Percentiles rank a stretch among this genome's conserved stretches.
Conservation (phyloP, 2,113 vertebrate species). For the Poeciliopsis occidentalis region DNA sequence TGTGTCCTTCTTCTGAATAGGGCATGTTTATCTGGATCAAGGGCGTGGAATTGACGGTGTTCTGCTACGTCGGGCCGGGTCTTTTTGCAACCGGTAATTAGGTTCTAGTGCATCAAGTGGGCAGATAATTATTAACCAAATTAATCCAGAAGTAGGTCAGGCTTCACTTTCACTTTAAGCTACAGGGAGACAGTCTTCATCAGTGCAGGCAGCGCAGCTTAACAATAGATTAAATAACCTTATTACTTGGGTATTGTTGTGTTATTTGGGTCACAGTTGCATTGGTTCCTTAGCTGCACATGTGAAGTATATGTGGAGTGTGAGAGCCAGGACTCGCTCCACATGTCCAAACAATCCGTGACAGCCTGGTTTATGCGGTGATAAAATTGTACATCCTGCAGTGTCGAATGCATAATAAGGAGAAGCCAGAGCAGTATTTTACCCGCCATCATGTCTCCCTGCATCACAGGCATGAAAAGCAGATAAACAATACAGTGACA, state of each 20-base stretch:
- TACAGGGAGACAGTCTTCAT: neutral
- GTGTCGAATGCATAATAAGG: neutral
- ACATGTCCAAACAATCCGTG: neutral
- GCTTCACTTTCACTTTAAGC: neutral
- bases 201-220: neutral
- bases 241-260: neutral
- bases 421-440: neutral
- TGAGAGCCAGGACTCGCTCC: neutral
- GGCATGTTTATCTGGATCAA: too few species aligned
- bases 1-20: neutral
- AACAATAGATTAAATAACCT: neutral
- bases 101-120: neutral
- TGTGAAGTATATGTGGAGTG: neutral
- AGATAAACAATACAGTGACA: neutral
- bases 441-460: neutral
- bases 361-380: neutral
- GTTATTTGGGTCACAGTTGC: neutral
- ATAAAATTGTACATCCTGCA: neutral
- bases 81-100: neutral
- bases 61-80: neutral
- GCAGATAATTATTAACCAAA: neutral
- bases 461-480: neutral
- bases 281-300: too few species aligned
- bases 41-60: neutral
- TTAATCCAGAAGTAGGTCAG: neutral